A percentile compares a stretch with the other conserved stretches of the same genome.
Evolutionary conservation across 2,113 vertebrate genomes (phyloP).

Genomic region (Holacanthus passer): DNA sequence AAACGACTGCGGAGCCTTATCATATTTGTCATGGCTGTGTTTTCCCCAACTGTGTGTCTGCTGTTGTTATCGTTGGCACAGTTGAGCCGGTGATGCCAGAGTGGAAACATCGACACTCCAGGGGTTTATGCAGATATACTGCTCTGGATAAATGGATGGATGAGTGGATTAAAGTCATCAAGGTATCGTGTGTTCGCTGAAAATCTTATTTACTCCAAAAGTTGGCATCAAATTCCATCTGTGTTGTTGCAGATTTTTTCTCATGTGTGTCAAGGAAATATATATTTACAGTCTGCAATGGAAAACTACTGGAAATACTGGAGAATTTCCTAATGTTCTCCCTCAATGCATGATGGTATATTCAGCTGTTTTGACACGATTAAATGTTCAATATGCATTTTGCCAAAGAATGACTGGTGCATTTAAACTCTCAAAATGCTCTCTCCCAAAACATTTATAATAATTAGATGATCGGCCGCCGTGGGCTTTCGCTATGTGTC

Average conservation of each 20-base stretch:
- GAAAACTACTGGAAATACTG: conserved; percentile 23
- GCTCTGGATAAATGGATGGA: conserved; percentile 17
- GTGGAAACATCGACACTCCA: conserved; percentile 16
- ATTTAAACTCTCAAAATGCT: neutral
- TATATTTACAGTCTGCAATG: conserved; percentile 25
- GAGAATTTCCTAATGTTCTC: neutral
- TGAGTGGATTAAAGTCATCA: neutral
- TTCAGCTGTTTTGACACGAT: conserved; percentile 9
- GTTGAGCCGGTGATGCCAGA: conserved; percentile 24
- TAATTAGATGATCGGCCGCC: neutral
- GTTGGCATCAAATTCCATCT: neutral
- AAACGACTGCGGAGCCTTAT: conserved; percentile 41
- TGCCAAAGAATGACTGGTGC: neutral
- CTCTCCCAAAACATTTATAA: neutral
- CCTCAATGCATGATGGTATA: neutral
- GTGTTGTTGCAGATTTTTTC: neutral
- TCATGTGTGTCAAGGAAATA: conserved; percentile 9
- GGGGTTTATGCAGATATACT: neutral
- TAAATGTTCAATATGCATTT: conserved; percentile 13
- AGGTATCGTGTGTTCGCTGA: neutral
- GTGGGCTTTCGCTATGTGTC: neutral
- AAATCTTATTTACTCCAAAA: neutral
- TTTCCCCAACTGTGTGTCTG: conserved; percentile 27
- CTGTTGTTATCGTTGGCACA: conserved; percentile 31
- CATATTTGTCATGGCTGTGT: conserved; percentile 29